Evolutionary conservation across 2,113 vertebrate species (phyloP), one percentile per base, ranked within the genome.

Genomic region (Cercopithecus mona): DNA sequence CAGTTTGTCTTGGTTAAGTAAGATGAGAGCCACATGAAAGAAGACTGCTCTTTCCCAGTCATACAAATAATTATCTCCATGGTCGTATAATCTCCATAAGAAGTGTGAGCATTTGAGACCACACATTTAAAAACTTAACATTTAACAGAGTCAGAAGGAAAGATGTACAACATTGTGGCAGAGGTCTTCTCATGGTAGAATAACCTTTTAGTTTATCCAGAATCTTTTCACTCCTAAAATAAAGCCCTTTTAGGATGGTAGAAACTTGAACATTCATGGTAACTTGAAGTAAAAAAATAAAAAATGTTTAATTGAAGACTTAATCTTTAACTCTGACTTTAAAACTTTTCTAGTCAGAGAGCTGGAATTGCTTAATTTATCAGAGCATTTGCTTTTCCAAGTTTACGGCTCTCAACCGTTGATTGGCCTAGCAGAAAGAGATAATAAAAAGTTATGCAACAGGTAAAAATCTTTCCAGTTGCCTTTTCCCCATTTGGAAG

Each of bases 391-490:
- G 61, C 84, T 97, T 97, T 95, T 96, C 87, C 64, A 61, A 89
- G 90, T 75, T 64, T 57, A 35, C 27, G 90, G 38, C 11, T 83
- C 38, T 79, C 57, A 92, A 9, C 57, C 12, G 57, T 92, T 87
- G 79, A 23, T 57, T 90, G 79, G n/a, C 70, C 50, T n/a, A 79
- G 50, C 30, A 88, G 72, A 95, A 93, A 86, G 73, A 96, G 59
- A 48, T 76, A 82, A 79, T 92, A 94, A 91, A 89, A 95, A 72
- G 16, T 93, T 97, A 84, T 27, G 83, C 83, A 95, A 90, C 89
- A 96, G 93, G 82, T 97, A 61, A 97, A 82, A 83, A 82, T 94
- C 86, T 92, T 93, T 93, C 79, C 70, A 66, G n/a, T 94, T 92
- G 83, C 61, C 84, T 93, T 96, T 89, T 75, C 92, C 68, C 57